Evolutionary conservation across 2,888 invertebrate species (phyloP).

Genomic region (Stenotaenia linearis): DNA sequence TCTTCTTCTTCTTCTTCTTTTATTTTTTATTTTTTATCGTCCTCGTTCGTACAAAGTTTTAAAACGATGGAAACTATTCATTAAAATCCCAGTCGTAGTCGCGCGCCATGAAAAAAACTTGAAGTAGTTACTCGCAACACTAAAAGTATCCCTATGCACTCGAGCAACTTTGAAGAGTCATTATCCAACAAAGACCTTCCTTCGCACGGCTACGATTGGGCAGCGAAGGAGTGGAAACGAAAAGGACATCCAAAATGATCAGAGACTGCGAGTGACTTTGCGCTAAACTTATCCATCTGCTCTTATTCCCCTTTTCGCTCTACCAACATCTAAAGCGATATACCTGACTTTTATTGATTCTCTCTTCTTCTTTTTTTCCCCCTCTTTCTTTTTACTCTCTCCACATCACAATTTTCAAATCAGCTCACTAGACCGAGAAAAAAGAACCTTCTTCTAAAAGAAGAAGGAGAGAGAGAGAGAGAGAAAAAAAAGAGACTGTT

Average conservation of each 20-base stretch:
- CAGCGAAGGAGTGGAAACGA: background rate
- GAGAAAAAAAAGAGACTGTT: background rate
- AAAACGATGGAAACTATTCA: background rate
- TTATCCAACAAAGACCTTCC: background rate
- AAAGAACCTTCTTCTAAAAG: background rate
- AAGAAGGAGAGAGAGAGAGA: too few species aligned
- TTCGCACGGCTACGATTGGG: background rate
- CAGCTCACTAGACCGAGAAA: background rate
- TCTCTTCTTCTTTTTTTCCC: background rate
- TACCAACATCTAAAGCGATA: background rate
- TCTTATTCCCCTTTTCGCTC: background rate
- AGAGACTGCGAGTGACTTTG: background rate
- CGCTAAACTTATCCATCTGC: conserved; percentile 5
- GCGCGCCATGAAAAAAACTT: background rate
- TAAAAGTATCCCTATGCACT: background rate
- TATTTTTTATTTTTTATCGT: background rate
- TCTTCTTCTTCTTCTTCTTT: too few species aligned
- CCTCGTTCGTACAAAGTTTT: background rate
- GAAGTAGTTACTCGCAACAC: background rate
- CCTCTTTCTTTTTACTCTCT: background rate
- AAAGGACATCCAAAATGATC: background rate
- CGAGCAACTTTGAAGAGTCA: background rate
- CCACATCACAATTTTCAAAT: conserved; percentile 14
- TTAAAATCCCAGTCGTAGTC: background rate
- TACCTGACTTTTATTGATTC: conserved; percentile 19